phyloP scores from a whole-genome alignment of 2,888 invertebrate species.

The Piscicola geometra region DNA sequence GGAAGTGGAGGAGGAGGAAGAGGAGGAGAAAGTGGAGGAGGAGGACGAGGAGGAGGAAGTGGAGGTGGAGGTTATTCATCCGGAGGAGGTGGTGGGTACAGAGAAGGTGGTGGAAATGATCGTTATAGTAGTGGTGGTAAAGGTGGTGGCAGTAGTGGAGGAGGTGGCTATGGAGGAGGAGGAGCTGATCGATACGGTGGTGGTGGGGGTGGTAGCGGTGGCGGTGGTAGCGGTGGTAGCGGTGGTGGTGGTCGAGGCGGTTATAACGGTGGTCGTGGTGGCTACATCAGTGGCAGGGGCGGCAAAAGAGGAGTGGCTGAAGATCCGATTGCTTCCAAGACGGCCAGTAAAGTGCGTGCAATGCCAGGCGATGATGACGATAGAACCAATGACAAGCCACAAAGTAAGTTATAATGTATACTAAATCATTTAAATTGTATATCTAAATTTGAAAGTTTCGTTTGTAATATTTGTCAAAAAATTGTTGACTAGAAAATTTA shows the following conservation, averaged over 20 bases:
- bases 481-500: too few species aligned
- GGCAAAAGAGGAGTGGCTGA: constrained; percentile 15
- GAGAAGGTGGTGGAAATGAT: constrained; percentile 2
- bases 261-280: constrained; percentile 15
- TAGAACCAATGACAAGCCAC: neutral
- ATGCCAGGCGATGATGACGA: neutral
- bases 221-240: neutral
- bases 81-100: constrained; percentile 25
- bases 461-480: too few species aligned
- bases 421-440: too few species aligned
- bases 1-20: constrained; percentile 13
- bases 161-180: constrained; percentile 7
- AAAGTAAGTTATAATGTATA: neutral
- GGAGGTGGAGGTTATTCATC: constrained; percentile 16
- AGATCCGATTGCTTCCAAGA: constrained; percentile 17
- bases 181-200: neutral
- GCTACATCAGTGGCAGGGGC: neutral
- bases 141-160: constrained; percentile 4
- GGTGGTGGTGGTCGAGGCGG: constrained; percentile 19
- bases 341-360: constrained; percentile 23
- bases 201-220: constrained; percentile 9
- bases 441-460: too few species aligned
- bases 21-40: constrained; percentile 11
- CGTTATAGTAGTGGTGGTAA: constrained; percentile 20
- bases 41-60: constrained; percentile 14